Percentiles rank a stretch among this genome's conserved stretches.
Conservation (phyloP, 2,797 vertebrate species). For the Mormyrus proboscirostris region DNA sequence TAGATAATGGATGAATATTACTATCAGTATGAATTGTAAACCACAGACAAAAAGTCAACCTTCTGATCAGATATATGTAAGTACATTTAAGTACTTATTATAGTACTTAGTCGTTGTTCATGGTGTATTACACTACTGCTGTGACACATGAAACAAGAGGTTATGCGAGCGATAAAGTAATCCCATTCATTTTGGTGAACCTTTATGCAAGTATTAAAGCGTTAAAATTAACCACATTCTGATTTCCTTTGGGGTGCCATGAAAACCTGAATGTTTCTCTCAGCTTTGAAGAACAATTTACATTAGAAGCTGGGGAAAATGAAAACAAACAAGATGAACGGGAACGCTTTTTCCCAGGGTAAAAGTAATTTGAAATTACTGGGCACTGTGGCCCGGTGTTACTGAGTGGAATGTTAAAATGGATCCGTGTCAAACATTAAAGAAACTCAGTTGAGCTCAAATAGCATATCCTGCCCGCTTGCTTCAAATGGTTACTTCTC, state of each 20-base stretch:
- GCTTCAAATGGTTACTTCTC: background rate
- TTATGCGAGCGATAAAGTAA: background rate
- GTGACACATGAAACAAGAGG: background rate
- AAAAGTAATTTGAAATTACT: background rate
- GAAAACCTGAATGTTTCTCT: background rate
- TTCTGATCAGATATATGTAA: background rate
- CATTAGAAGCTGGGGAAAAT: background rate
- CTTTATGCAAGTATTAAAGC: background rate
- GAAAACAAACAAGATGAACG: background rate
- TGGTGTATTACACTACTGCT: background rate
- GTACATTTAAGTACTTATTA: background rate
- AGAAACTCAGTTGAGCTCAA: background rate
- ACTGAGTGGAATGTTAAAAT: background rate
- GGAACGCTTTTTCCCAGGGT: background rate
- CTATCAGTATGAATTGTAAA: background rate
- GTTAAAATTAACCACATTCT: background rate
- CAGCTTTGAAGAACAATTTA: background rate
- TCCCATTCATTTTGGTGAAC: background rate
- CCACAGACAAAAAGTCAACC: background rate
- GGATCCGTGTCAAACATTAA: background rate
- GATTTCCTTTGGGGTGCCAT: background rate
- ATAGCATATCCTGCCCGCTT: background rate
- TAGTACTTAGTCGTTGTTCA: background rate
- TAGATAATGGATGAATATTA: background rate
- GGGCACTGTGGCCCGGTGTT: background rate